Evolutionary conservation across 2,888 invertebrate genomes (phyloP).

Genomic region (Agrotis ipsilon): DNA sequence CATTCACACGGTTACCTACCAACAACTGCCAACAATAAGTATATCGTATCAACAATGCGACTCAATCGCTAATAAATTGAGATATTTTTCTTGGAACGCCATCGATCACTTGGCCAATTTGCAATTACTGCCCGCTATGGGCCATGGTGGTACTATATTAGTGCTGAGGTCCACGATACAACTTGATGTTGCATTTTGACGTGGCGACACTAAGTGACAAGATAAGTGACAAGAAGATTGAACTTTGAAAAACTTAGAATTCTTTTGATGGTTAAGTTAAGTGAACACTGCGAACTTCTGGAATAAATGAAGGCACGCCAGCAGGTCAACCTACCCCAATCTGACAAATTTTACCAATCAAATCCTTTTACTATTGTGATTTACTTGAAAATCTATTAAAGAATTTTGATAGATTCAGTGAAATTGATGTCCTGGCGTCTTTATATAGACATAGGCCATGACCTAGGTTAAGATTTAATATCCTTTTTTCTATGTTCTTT

Average conservation of each 20-base stretch:
- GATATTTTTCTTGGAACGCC: conserved; percentile 74
- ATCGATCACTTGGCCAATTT: conserved; percentile 77
- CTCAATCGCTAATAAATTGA: conserved; percentile 77
- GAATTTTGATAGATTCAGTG: too few species aligned
- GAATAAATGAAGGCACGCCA: too few species aligned
- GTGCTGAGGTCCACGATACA: conserved; percentile 46
- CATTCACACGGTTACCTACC: conserved; percentile 57
- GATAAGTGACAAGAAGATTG: not conserved
- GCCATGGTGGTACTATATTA: conserved; percentile 47
- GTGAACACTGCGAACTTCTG: not conserved
- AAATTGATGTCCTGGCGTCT: too few species aligned
- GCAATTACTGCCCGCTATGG: conserved; percentile 69
- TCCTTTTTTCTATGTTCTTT: not conserved
- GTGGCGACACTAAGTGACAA: not conserved
- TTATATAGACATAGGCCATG: not conserved
- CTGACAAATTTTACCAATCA: too few species aligned
- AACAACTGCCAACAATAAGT: conserved; percentile 32
- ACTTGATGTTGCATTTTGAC: not conserved
- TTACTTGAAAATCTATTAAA: too few species aligned
- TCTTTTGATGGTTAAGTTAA: not conserved
- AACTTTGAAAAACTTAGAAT: too few species aligned
- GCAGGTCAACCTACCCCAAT: too few species aligned
- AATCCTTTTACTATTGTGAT: too few species aligned
- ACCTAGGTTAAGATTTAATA: not conserved
- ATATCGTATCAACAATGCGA: conserved; percentile 46